Percentiles rank a stretch among this genome's conserved stretches.
Conservation (phyloP, 2,888 invertebrate species). For the Charanyca ferruginea region DNA sequence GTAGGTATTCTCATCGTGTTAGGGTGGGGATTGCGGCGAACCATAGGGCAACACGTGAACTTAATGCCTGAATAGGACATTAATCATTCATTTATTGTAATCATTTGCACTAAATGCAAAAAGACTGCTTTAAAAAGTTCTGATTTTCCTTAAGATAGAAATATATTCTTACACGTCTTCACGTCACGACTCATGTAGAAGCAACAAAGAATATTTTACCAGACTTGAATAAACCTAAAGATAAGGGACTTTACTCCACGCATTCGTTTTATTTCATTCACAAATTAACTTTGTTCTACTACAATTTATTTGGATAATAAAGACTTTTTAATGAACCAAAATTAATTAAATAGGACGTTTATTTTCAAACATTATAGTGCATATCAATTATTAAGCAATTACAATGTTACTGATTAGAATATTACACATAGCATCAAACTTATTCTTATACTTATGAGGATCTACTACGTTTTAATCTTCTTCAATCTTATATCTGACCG, state of each 20-base stretch:
- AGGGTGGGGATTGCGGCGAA: conserved; percentile 72
- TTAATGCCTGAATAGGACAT: conserved; percentile 71
- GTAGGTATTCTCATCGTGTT: conserved; percentile 80
- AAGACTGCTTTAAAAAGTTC: conserved; percentile 30
- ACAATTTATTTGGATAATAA: not conserved
- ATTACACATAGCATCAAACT: conserved; percentile 23
- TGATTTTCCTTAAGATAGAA: conserved; percentile 65
- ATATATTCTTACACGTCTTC: conserved; percentile 25
- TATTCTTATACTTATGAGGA: conserved; percentile 26
- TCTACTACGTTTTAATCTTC: conserved; percentile 42
- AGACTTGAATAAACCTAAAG: conserved; percentile 3
- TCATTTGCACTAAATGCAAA: conserved; percentile 64
- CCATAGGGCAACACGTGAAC: conserved; percentile 74
- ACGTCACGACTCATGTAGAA: not conserved
- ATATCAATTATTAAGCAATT: conserved; percentile 21
- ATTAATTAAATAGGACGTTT: conserved; percentile 1
- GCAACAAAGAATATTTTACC: conserved; percentile 30
- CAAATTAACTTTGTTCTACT: not conserved
- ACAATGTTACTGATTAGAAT: conserved; percentile 23
- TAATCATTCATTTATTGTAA: conserved; percentile 78
- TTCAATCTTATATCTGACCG: conserved; percentile 29
- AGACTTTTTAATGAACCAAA: not conserved
- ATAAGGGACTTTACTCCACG: not conserved
- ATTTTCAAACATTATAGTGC: conserved; percentile 18
- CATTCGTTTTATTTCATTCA: not conserved